These are phyloP conservation scores for Pygoscelis adeliae DNA, from an alignment of 2,113 vertebrate species.

Conservation along the genomic window DNA sequence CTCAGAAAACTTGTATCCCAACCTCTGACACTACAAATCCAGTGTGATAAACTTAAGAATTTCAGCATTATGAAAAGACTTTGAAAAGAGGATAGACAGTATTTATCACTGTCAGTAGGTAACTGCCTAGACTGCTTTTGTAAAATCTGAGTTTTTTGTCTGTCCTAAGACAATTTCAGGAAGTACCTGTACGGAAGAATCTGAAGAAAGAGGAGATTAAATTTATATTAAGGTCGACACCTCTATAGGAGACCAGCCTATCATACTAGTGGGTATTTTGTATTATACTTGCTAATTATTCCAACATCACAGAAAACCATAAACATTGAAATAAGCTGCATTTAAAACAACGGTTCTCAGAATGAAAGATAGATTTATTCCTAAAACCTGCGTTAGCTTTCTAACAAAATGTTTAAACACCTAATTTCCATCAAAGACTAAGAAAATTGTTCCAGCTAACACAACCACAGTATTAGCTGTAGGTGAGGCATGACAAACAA, in stretches of 20 bases:
- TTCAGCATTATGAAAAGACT: neutral
- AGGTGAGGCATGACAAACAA: neutral
- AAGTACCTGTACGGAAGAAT: neutral
- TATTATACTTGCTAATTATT: neutral
- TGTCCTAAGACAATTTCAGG: neutral
- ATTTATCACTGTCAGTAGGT: neutral
- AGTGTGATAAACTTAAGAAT: neutral
- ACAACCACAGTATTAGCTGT: neutral
- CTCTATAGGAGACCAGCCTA: neutral
- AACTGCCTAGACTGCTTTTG: neutral
- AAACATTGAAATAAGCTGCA: neutral
- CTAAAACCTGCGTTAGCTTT: neutral
- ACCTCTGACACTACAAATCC: neutral
- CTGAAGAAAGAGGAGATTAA: neutral
- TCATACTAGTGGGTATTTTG: neutral
- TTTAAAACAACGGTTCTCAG: neutral
- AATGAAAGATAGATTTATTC: neutral
- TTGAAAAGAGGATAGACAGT: neutral
- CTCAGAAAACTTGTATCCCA: neutral
- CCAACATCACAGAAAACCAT: neutral
- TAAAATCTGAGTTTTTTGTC: neutral
- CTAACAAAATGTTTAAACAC: neutral
- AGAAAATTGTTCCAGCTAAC: neutral
- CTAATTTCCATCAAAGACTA: neutral
- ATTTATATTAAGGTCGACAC: neutral